Base-by-base conservation (phyloP, 53 echinoderm and acorn worm genomes). In the Antedon mediterranea region DNA sequence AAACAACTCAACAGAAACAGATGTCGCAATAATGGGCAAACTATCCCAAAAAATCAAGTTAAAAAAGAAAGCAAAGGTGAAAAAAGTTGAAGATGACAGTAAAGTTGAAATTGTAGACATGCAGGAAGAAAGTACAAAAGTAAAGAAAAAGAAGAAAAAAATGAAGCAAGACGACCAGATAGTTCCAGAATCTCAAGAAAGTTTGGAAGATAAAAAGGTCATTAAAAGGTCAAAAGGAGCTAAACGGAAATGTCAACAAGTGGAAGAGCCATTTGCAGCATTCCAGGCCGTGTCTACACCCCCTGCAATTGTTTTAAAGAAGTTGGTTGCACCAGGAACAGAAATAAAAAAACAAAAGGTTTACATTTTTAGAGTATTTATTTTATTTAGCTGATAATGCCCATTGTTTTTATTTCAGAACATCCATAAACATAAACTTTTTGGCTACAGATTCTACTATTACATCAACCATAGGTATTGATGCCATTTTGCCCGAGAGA, bases 251-350 rank as follows among this genome's bases (percentile, higher is more conserved):
- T 33, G 32, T 0, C 57, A 57, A 26, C 9, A 57, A 44, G 71
- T 28, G n/a, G 71, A 32, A 18, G 71, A 71, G 77, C 81, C 85
- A 72, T 89, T 89, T 82, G 89, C 89, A 79, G 78, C 85, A 42
- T 89, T 89, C 74, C 78, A 89, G 77, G 43, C 57, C 26, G 85
- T 82, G 15, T 43, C 43, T 32, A 85, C 89, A 72, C 89, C 89
- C 30, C 31, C 78, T 57, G 89, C 89, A 0, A 43, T 78, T 18
- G 86, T 86, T 43, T 75, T 78, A 23, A 77, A 81, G 43, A 74
- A 71, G 18, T 32, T 18, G 0, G 33, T 15, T 0, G 83, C 74
- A 34, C 79, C 86, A 8, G 74, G 72, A 43, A 86, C 81, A 0
- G 87, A 83, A 43, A 80, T 86, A 43, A 77, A 81, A 0, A 80